Evolutionary conservation across 2,888 invertebrate genomes (phyloP).

Genomic region (Lasioglossum leucozonium): DNA sequence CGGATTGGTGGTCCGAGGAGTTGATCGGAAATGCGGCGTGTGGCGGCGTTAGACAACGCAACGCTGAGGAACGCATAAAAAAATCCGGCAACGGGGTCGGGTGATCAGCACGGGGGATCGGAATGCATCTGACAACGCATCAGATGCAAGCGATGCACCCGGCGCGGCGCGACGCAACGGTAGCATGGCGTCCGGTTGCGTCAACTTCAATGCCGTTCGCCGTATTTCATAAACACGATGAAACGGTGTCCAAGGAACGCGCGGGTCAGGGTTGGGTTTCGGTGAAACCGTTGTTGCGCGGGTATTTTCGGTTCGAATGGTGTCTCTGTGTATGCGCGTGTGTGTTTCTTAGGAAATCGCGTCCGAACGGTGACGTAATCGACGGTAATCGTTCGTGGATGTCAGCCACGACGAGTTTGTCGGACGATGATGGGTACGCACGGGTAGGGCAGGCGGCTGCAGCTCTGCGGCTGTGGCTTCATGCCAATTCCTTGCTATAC

Average conservation of each 20-base stretch:
- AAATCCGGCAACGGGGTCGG: too few species aligned
- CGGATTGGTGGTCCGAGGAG: too few species aligned
- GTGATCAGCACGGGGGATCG: neutral
- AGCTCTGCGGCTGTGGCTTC: conserved; percentile 69
- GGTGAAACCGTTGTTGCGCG: conserved; percentile 13
- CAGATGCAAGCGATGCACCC: neutral
- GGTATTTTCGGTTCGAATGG: conserved; percentile 49
- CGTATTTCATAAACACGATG: conserved; percentile 40
- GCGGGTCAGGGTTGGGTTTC: conserved; percentile 52
- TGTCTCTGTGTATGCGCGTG: too few species aligned
- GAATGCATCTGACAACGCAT: conserved; percentile 14
- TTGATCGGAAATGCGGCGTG: too few species aligned
- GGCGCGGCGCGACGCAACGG: too few species aligned
- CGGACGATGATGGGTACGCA: conserved; percentile 50
- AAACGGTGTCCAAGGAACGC: conserved; percentile 6
- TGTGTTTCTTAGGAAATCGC: conserved; percentile 48
- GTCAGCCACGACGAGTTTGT: conserved; percentile 51
- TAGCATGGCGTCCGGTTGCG: neutral
- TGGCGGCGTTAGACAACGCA: too few species aligned
- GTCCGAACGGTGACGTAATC: conserved; percentile 65
- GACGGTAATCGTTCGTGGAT: conserved; percentile 65
- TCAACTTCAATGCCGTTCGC: neutral
- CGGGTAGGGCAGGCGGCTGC: conserved; percentile 66
- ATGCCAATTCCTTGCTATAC: conserved; percentile 76
- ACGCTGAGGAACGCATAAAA: too few species aligned